These are phyloP conservation scores for Podabrus alpinus DNA, from an alignment of 2,888 invertebrate genomes.

Conservation along the genomic window DNA sequence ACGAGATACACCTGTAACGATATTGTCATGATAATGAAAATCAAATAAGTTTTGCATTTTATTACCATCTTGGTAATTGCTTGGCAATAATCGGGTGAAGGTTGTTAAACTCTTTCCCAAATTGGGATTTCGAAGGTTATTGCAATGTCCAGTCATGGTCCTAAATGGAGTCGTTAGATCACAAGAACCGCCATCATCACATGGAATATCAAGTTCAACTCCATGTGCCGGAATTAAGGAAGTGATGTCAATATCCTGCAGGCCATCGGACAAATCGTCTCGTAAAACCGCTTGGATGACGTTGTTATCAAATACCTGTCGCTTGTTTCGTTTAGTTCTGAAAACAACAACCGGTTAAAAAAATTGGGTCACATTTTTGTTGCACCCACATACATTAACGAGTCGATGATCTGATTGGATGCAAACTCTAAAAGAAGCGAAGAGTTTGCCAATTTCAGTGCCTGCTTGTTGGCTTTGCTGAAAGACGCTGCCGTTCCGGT, in stretches of 20 bases:
- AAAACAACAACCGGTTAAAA: conserved; percentile 11
- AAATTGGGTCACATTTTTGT: not conserved
- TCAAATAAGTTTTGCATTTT: conserved; percentile 7
- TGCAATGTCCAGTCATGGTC: conserved; percentile 83
- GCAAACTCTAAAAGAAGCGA: conserved; percentile 86
- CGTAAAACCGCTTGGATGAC: conserved; percentile 61
- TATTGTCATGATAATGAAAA: conserved; percentile 10
- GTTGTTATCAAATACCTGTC: conserved; percentile 74
- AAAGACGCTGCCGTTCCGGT: conserved; percentile 88
- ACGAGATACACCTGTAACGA: conserved; percentile 70
- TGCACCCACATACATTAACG: conserved; percentile 53
- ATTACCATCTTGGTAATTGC: conserved; percentile 85
- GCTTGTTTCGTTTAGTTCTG: conserved; percentile 65
- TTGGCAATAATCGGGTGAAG: conserved; percentile 81
- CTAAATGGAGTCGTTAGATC: conserved; percentile 73
- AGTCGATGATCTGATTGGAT: conserved; percentile 82
- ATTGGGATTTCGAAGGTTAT: conserved; percentile 81
- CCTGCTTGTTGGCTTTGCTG: conserved; percentile 85
- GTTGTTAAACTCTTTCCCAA: conserved; percentile 84
- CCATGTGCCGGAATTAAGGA: conserved; percentile 68
- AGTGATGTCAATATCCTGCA: conserved; percentile 79
- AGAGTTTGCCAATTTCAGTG: conserved; percentile 81
- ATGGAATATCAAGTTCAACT: conserved; percentile 69
- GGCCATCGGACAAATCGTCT: conserved; percentile 74
- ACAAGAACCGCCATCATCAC: conserved; percentile 74